Base-by-base conservation (phyloP, 2,113 vertebrate species). In the Cyprinodon tularosa region DNA sequence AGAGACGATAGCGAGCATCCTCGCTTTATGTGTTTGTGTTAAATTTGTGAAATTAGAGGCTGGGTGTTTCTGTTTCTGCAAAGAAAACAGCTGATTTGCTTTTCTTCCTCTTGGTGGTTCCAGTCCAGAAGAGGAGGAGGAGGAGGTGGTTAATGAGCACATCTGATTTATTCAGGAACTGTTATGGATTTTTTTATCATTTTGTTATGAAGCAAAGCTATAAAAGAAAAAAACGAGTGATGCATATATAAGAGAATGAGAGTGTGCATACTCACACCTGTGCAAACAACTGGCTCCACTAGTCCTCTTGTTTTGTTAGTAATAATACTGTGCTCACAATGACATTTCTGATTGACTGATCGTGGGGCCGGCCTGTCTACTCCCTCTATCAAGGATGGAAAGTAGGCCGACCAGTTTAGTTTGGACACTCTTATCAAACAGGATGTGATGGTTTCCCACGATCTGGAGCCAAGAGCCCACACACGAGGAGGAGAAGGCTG, bases 241-340 rank as follows among this genome's bases (percentile, higher is more conserved):
- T 53, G 66, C 60, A 67, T 2, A 3, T 47, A 62, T 2, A 7
- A 61, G 29, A 83, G 72, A 75, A 66, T 60, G 60, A 73, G 20
- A 83, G 29, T 3, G 90, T 94, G 93, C 95, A 95, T 42, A 50
- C 91, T 93, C 93, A 94, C 95, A 96, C 95, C 96, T 96, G 95
- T 95, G 94, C 89, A 94, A 95, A 94, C 93, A 94, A 87, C 85
- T 81, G 84, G 89, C 42, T 78, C 84, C 14, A 50, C 48, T 65
- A 60, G 84, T 90, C 90, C 89, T 85, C 83, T 64, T 91, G 86
- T 88, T 88, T 85, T 91, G 65, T 93, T 90, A 90, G 90, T 90
- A 91, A 93, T 90, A 83, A 88, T 57, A 71, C 29, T 90, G 90
- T 84, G 91, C 59, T 83, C 77, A 83, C 91, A 92, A 91, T 91